Conservation (phyloP, 2,113 vertebrate genomes). For the Corvus moneduloides region DNA sequence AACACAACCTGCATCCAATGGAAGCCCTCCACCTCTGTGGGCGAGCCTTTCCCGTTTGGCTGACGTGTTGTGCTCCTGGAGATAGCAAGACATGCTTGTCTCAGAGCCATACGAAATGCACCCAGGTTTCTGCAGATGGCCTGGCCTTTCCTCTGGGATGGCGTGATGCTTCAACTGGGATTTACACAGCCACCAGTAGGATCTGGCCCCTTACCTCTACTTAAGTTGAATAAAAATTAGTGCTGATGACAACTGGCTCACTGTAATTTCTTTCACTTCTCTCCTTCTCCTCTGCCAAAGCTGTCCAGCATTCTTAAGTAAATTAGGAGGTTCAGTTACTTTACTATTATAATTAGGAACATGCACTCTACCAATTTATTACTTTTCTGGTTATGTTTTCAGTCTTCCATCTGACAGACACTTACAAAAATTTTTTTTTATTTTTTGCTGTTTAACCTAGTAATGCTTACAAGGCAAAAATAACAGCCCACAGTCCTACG, state of each 20-base stretch:
- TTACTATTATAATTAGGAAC: background rate
- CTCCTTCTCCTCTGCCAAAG: background rate
- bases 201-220: background rate
- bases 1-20: accelerated
- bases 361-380: background rate
- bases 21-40: background rate
- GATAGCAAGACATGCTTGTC: accelerated
- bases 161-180: background rate
- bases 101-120: accelerated
- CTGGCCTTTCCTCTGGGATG: background rate
- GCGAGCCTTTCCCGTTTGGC: accelerated
- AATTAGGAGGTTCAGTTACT: background rate
- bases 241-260: background rate
- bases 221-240: background rate
- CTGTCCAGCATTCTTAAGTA: background rate
- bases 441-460: background rate
- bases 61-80: background rate
- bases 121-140: background rate
- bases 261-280: background rate
- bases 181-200: background rate
- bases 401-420: background rate
- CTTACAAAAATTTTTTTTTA: background rate
- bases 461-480: background rate
- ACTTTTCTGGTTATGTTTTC: background rate
- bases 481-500: background rate